A percentile compares a stretch with the other conserved stretches of the same genome.
Evolutionary conservation across 2,113 vertebrate genomes (phyloP).

Genomic region (Apistogramma diplotaenia): DNA sequence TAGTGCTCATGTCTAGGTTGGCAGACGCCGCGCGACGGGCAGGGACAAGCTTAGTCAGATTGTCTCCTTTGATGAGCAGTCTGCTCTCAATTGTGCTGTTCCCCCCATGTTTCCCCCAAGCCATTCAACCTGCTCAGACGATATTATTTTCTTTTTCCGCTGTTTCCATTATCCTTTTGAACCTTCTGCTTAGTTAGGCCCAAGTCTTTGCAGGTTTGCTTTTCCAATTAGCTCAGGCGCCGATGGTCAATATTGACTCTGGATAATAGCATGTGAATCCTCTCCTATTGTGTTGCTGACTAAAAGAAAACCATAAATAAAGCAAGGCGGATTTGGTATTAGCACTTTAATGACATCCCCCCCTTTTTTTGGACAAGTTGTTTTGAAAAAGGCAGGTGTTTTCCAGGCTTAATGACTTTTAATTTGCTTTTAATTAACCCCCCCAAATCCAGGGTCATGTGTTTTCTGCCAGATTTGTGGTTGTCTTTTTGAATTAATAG

Average conservation of each 20-base stretch:
- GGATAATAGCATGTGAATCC: slow-evolving; percentile 72
- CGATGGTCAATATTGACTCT: slow-evolving; percentile 74
- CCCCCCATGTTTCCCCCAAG: slow-evolving; percentile 55
- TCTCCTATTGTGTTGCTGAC: slow-evolving; percentile 60
- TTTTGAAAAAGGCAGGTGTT: slow-evolving; percentile 74
- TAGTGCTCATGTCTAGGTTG: slow-evolving; percentile 59
- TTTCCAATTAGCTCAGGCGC: slow-evolving; percentile 71
- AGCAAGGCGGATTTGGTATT: slow-evolving; percentile 62
- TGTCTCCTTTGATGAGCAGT: slow-evolving; percentile 69
- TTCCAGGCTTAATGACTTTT: slow-evolving; percentile 73
- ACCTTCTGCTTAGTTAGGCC: slow-evolving; percentile 58
- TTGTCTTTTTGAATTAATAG: slow-evolving; percentile 53
- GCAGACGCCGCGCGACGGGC: slow-evolving; percentile 35
- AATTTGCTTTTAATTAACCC: slow-evolving; percentile 82
- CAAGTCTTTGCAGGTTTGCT: slow-evolving; percentile 63
- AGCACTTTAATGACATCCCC: slow-evolving; percentile 74
- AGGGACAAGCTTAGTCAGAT: slow-evolving; percentile 68
- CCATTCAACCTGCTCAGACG: slow-evolving; percentile 58
- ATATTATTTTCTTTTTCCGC: slow-evolving; percentile 61
- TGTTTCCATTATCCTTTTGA: slow-evolving; percentile 66
- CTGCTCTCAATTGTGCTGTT: slow-evolving; percentile 65
- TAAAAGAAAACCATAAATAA: slow-evolving; percentile 61
- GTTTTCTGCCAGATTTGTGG: slow-evolving; percentile 29
- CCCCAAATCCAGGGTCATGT: slow-evolving; percentile 58
- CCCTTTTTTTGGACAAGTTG: slow-evolving; percentile 57